Evolutionary conservation across 2,888 invertebrate genomes (phyloP), one percentile per base, ranked within the genome.

Genomic region (Slavum lentiscoides): DNA sequence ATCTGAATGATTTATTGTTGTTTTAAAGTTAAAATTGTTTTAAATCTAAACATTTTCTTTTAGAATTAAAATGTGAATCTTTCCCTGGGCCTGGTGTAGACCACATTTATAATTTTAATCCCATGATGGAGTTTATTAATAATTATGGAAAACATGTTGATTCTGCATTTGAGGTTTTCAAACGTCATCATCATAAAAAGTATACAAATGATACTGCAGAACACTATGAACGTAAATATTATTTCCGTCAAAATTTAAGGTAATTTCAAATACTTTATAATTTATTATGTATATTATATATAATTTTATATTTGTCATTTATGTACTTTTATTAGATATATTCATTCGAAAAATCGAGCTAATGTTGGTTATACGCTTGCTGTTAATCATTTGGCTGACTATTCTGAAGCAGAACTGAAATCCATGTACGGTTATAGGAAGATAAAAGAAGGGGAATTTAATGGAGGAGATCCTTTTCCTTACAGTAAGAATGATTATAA

Each of bases 321-420:
- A 58, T 58, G 3, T 70, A 58, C 37, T 74, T 81, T 66, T 82
- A 84, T 67, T 84, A 92, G 93, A 85, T 93, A 88, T 85, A 92
- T 96, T 82, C 91, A 94, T 85, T 94, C 95, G 0, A 91, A 89
- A 85, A 96, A 96, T 87, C 91, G 95, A 74, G 92, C 91, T 0
- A 90, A 90, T 64, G 88, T 91, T 80, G 91, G 92, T 0, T 98
- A 90, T 87, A 90, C 90, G 0, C 86, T 97, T 84, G 90, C 90
- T 0, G 90, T 97, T 9, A 98, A 98, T 88, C 96, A 97, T 86
- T 88, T 98, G 82, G 92, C 95, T 0, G 97, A 97, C 87, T 90
- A 91, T 83, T 92, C 91, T 1, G 92, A 92, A 1, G 88, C 90
- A 1, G 97, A 97, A 87, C 85, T 96, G 83, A 90, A 90, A 80